These are phyloP conservation scores for Phylloscopus whistleri DNA, from an alignment of 2,113 vertebrate species.

Conservation along the genomic window DNA sequence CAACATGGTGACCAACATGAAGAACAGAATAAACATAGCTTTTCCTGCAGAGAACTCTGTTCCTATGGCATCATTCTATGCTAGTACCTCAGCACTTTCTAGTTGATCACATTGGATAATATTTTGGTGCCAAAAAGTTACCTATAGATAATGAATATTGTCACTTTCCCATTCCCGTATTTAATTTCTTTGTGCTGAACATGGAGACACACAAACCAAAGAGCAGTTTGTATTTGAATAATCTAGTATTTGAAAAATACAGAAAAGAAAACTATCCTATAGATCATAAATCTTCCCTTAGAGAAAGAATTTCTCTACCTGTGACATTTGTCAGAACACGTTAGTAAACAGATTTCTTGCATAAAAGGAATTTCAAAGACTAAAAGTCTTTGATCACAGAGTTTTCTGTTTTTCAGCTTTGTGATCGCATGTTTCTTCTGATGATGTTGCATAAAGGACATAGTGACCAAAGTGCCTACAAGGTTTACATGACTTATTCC, in stretches of 20 bases:
- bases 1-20: background rate
- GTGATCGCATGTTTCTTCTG: background rate
- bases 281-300: background rate
- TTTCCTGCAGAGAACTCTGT: background rate
- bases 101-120: background rate
- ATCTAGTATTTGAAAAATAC: background rate
- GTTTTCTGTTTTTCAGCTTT: background rate
- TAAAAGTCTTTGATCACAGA: background rate
- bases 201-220: background rate
- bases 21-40: background rate
- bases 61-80: background rate
- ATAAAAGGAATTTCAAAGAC: background rate
- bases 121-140: slow-evolving; percentile 13
- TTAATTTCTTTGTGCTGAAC: background rate
- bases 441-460: background rate
- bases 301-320: background rate
- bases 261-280: background rate
- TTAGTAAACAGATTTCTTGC: background rate
- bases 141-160: background rate
- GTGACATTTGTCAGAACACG: background rate
- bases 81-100: background rate
- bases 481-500: background rate
- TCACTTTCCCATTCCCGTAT: background rate
- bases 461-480: background rate
- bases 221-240: background rate